phyloP scores from a whole-genome alignment of 2,888 invertebrate genomes.

The Plemyria rubiginata region DNA sequence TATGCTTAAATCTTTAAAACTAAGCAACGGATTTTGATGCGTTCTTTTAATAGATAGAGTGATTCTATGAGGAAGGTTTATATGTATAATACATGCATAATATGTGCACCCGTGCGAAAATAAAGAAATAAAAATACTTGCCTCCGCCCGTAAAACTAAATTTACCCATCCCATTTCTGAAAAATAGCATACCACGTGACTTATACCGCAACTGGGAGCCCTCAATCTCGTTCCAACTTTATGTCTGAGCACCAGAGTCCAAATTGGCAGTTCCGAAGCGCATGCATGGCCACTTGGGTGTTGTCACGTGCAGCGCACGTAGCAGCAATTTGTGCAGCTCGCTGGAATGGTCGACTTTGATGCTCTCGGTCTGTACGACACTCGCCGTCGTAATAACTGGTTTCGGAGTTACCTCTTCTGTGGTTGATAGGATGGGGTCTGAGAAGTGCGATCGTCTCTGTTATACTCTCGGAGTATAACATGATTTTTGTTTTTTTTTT shows the following conservation, averaged over 20 bases:
- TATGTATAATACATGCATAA: too few relatives aligned
- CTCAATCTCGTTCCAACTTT: conserved; percentile 23
- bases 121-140: neutral
- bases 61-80: too few relatives aligned
- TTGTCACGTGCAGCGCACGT: conserved; percentile 34
- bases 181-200: conserved; percentile 23
- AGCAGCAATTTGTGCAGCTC: conserved; percentile 33
- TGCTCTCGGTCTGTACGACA: conserved; percentile 27
- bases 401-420: conserved; percentile 4
- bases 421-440: conserved; percentile 9
- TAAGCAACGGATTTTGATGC: too few relatives aligned
- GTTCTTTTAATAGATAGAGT: too few relatives aligned
- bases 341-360: conserved; percentile 25
- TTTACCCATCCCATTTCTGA: neutral
- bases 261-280: conserved; percentile 21
- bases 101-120: too few relatives aligned
- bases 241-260: conserved; percentile 21
- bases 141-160: conserved; percentile 8
- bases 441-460: neutral
- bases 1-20: too few relatives aligned
- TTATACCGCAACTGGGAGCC: conserved; percentile 31
- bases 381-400: conserved; percentile 3
- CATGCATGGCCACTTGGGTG: conserved; percentile 26
- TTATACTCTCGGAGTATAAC: neutral
- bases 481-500: too few relatives aligned